Evolutionary conservation across 2,888 invertebrate species (phyloP), one percentile per base, ranked within the genome.

Genomic region (Perizoma flavofasciatum): DNA sequence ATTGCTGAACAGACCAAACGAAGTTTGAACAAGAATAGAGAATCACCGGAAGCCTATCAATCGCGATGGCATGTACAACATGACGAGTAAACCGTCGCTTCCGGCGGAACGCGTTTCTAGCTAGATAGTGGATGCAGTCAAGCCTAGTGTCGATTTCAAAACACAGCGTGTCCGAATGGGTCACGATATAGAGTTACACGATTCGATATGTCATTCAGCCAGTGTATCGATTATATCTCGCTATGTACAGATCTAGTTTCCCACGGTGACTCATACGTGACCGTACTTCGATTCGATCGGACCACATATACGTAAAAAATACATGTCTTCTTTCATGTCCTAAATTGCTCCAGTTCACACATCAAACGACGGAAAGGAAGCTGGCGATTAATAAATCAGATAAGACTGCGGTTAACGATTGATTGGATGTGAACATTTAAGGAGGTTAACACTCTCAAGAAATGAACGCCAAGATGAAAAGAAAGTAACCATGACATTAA

Each of bases 161-260:
- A 75, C 75, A 68, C 50, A 58, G 54, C 69, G 63, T 71, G 71
- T 74, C 69, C 71, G 74, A 74, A 73, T 73, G 71, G 76, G 71
- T 74, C 76, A 69, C 70, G 75, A 74, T 77, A 77, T 76, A 72
- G 68, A 70, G 72, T 80, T 75, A 76, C 77, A 75, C 69, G 72
- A 77, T 74, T 77, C 73, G 77, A 79, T 80, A 82, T 77, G 79
- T 77, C 79, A 76, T 78, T 75, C 76, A 74, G 67, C 56, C 68
- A 59, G 67, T 71, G 74, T 79, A 75, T 75, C 74, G 73, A 77
- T 79, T 77, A 73, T 73, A 75, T 75, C 80, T 79, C 67, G 62
- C 65, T 68, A 69, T 69, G 72, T 69, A 65, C 67, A 74, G 71
- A 77, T 79, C 73, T 75, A 72, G 73, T 77, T 79, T 75, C 81